Conservation (phyloP, 2,797 vertebrate genomes). For the Sebastes kiyomatsui region DNA sequence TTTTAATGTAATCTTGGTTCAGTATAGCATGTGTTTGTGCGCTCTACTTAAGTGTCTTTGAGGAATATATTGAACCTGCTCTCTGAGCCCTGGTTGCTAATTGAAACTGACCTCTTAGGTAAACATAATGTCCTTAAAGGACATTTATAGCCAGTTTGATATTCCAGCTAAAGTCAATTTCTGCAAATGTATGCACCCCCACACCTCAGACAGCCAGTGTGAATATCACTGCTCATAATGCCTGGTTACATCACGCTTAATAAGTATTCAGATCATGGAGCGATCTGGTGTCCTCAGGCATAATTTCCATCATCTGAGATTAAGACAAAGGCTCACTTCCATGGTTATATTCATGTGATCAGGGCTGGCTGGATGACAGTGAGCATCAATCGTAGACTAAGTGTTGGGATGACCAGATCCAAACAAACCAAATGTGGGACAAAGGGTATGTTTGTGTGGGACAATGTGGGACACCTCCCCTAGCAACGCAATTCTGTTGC, state of each 20-base stretch:
- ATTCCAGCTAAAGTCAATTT: background rate
- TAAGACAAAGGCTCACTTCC: background rate
- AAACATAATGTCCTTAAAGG: background rate
- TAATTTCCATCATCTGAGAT: background rate
- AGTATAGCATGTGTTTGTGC: background rate
- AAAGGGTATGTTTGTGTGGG: no score
- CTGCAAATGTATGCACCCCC: conserved; percentile 6
- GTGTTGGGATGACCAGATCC: background rate
- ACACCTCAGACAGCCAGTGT: background rate
- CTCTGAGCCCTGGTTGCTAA: background rate
- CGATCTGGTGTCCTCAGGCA: background rate
- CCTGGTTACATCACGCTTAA: background rate
- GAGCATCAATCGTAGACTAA: background rate
- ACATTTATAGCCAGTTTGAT: background rate
- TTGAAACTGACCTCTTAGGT: background rate
- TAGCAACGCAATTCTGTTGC: no score
- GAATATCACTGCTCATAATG: conserved; percentile 7
- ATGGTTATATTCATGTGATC: background rate
- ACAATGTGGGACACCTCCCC: no score
- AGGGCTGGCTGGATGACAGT: background rate
- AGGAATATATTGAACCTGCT: background rate
- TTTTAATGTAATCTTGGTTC: background rate
- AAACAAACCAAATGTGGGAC: no score
- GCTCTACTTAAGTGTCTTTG: background rate
- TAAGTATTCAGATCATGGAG: conserved; percentile 27